phyloP scores from a whole-genome alignment of 1,140 invertebrate species.

The Meloidogyne exigua region DNA sequence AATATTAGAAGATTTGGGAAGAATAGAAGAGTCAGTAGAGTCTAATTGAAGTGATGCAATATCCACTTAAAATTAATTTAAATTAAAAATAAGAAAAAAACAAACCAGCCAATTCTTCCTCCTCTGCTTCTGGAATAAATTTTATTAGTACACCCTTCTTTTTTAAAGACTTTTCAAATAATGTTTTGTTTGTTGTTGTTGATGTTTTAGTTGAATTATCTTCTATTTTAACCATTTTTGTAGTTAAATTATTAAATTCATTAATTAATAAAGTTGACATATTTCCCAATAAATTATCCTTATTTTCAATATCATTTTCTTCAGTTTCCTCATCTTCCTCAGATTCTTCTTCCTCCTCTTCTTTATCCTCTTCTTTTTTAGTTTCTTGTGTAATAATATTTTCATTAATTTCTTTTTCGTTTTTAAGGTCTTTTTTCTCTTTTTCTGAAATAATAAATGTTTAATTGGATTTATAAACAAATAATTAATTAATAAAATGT shows the following conservation, averaged over 20 bases:
- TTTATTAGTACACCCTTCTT: too few species aligned
- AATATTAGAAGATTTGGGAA: background rate
- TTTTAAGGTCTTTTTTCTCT: background rate
- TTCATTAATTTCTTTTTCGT: conserved; percentile 12
- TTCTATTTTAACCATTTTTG: background rate
- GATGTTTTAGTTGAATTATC: conserved; percentile 1
- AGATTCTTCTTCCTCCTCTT: conserved; percentile 17
- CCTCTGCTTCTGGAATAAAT: conserved; percentile 35
- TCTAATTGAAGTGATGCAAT: conserved; percentile 30
- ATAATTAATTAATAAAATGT: too few species aligned
- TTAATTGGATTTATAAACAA: too few species aligned
- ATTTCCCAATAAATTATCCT: background rate
- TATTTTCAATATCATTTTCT: conserved; percentile 11
- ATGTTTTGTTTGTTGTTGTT: background rate
- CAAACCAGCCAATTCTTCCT: conserved; percentile 29
- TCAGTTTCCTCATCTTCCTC: conserved; percentile 32
- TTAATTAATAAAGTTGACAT: conserved; percentile 3
- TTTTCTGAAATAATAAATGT: background rate
- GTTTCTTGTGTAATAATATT: background rate
- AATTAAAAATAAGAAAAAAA: background rate
- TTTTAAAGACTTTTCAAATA: conserved; percentile 23
- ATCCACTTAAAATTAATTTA: background rate
- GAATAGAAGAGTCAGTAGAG: background rate
- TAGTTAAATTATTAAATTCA: conserved; percentile 12
- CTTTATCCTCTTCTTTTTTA: conserved; percentile 18